Base-by-base conservation (phyloP, 2,888 invertebrate species). In the Nymphalis c-album region DNA sequence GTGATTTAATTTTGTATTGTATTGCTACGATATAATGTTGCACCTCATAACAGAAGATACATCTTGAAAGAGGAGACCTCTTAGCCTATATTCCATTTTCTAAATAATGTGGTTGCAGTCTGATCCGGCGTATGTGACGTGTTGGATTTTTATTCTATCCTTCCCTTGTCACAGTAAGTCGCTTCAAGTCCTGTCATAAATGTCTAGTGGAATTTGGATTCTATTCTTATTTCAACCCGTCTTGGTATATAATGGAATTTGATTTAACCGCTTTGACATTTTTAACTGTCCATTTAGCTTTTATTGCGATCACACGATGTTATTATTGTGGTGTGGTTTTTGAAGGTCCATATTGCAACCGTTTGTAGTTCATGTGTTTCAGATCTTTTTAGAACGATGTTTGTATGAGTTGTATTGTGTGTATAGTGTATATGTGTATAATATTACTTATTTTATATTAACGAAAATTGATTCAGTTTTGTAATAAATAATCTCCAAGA, bases 61-160 rank as follows among this genome's bases (percentile, higher is more conserved):
- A 8, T 40, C 10, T 7, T 7, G 35, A 10, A 40, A 40, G 35
- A 40, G 35, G 35, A 8, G 1, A 40, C 40, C 51, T 50, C 20
- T 7, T 35, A 55, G 50, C n/a, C 16, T 46, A 18, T 18, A 22
- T 61, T 64, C 64, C 55, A 62, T 68, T 70, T 64, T 53, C 58
- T 59, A 64, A 64, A 67, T 68, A 67, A 68, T 55, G 58, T 57
- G 48, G 55, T 62, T 60, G 67, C 67, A 67, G 63, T 60, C 57
- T 70, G 64, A 70, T 59, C 68, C 60, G 51, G 61, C 70, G 64
- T 70, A 48, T 70, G 68, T 64, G 68, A 68, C 62, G 64, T 64
- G 64, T 53, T 40, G 68, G 64, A 64, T 64, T 70, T 66, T 67
- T 67, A 70, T 64, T 59, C 62, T 59, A 70, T 62, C 70, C 61